Conservation (phyloP, 2,113 vertebrate species). For the Orthochromis malagaraziensis region DNA sequence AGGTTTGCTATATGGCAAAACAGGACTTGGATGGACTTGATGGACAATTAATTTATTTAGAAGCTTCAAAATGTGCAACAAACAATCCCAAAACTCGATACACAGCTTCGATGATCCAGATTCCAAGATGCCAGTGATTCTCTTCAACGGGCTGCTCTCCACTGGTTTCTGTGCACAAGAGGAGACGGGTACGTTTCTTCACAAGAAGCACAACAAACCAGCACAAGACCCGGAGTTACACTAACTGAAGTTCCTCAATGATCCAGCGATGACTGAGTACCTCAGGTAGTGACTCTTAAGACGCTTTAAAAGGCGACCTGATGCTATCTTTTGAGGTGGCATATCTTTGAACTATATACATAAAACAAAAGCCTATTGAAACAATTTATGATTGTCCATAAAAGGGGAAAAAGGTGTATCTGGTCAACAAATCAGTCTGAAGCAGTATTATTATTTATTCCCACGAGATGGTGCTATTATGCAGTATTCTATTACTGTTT, state of each 20-base stretch:
- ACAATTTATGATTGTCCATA: neutral
- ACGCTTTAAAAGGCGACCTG: fast-evolving
- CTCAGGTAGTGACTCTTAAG: neutral
- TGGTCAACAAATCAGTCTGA: neutral
- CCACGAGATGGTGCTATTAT: fast-evolving
- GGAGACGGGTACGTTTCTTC: fast-evolving
- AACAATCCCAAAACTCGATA: neutral
- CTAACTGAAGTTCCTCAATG: fast-evolving
- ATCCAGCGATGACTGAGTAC: fast-evolving
- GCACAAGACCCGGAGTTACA: neutral
- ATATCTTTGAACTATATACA: fast-evolving
- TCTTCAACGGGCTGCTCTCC: neutral
- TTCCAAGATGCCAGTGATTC: neutral
- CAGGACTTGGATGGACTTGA: neutral
- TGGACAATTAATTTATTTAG: neutral
- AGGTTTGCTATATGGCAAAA: neutral
- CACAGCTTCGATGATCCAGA: fast-evolving
- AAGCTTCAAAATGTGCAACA: neutral
- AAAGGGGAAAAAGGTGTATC: fast-evolving
- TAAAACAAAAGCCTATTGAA: neutral
- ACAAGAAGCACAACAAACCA: neutral
- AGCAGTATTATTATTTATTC: neutral
- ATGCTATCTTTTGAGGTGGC: fast-evolving
- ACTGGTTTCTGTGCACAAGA: neutral
- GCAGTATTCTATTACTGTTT: fast-evolving